Evolutionary conservation across 2,113 vertebrate genomes (phyloP), one percentile per base, ranked within the genome.

Genomic region (Bubo blakistoni): DNA sequence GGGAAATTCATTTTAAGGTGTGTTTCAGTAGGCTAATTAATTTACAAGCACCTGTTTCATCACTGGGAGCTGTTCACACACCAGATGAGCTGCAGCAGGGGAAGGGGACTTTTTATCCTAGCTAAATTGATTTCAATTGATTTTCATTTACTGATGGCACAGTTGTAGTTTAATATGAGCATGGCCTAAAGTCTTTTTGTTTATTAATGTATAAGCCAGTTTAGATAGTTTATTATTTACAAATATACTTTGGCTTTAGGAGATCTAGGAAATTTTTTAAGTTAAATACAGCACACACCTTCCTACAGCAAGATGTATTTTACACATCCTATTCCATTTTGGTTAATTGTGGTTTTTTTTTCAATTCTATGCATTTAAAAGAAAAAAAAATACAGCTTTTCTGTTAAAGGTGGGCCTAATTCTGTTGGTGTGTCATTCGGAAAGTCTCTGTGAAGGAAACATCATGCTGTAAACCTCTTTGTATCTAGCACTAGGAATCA

Each of bases 31-130:
- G 98, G 98, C 98, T 99, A 98, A 99, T 99, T 99, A 99, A 99
- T 99, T 98, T 98, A 98, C 98, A 99, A 98, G 98, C 98, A 99
- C 98, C 98, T 99, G 98, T 99, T 98, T 98, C 98, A 97, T 98
- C 90, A 96, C 98, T 88, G 97, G 98, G 97, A 98, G 98, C 98
- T 97, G 97, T 97, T 98, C 96, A 96, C 98, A 97, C 95, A 96
- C 87, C 97, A 98, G 98, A 98, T 98, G 98, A 98, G 97, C 97
- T 96, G 83, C 96, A 96, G 97, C 96, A 97, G 87, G 93, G 97
- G 97, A 98, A 97, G 87, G 96, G 97, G 97, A 98, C 95, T 96
- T 97, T 96, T 97, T 95, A 98, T 98, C 95, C 92, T 29, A 44
- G 96, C 96, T 97, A 98, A 98, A 98, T 97, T 98, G 98, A 98